phyloP scores from a whole-genome alignment of 2,797 vertebrate genomes.

The Emydoidea blandingii region DNA sequence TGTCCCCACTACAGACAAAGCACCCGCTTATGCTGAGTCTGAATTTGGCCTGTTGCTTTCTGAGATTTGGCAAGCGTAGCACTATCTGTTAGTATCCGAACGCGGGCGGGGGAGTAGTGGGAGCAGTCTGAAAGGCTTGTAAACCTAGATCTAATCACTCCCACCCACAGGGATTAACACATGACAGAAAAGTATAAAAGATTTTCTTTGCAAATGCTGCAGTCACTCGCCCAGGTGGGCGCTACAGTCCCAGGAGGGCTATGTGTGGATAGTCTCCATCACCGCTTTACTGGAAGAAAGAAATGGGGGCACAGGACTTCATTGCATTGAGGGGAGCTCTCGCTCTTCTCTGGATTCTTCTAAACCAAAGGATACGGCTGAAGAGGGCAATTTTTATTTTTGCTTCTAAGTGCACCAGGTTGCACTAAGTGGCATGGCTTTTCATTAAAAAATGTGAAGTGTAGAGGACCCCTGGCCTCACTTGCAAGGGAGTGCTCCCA shows the following conservation, averaged over 20 bases:
- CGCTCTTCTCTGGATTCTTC: not conserved
- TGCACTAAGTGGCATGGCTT: not conserved
- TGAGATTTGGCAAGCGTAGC: constrained; percentile 59
- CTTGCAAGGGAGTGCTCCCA: not conserved
- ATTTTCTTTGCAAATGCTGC: constrained; percentile 55
- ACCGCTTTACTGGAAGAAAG: constrained; percentile 1
- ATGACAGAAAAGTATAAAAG: constrained; percentile 66
- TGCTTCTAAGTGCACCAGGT: not conserved
- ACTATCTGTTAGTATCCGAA: constrained; percentile 68
- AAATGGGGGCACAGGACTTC: not conserved
- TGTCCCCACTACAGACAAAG: constrained; percentile 11
- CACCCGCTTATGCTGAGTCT: constrained; percentile 34
- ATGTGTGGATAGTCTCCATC: not conserved
- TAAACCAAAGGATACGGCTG: not conserved
- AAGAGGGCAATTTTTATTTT: not conserved
- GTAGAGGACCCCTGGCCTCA: not conserved
- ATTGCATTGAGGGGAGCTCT: not conserved
- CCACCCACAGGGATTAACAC: constrained; percentile 73
- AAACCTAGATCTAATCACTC: constrained; percentile 64
- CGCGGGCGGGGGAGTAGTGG: constrained; percentile 58
- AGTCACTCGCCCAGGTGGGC: constrained; percentile 56
- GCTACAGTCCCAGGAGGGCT: constrained; percentile 49
- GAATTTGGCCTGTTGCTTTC: constrained; percentile 39
- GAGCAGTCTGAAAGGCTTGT: constrained; percentile 67
- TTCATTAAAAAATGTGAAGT: not conserved